Base-by-base conservation (phyloP, 2,888 invertebrate species). In the Caenorhabditis becei region DNA sequence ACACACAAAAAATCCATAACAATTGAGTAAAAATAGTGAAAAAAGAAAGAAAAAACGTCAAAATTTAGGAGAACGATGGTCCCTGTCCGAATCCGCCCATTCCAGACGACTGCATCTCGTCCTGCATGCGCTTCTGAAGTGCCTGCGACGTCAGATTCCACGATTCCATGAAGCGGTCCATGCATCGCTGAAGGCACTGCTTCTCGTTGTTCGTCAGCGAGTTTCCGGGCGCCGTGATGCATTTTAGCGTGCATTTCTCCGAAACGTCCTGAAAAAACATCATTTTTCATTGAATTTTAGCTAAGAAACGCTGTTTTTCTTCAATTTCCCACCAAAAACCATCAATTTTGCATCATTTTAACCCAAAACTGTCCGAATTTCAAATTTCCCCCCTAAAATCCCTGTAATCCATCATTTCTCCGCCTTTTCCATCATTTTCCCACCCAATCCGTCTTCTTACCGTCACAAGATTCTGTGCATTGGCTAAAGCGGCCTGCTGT, bases 131-230 rank as follows among this genome's bases (percentile, higher is more conserved):
- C 91, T 93, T 94, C 80, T 95, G 94, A 92, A 97, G 97, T 0
- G 96, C 94, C 92, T 95, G 94, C 14, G 96, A 96, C 14, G 97
- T 96, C 69, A 96, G 93, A 92, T 96, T 96, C 95, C 96, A 97
- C 2, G 96, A 94, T 91, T 98, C 97, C 95, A 97, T 96, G 93
- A 96, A 98, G 90, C 97, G 94, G 37, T 88, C 88, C 87, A 87
- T 84, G 67, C 88, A 89, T 71, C 89, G 62, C 67, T 87, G 86
- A 18, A 89, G 87, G 63, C 89, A 89, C 63, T 90, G 90, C 63
- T 89, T 88, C 47, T 90, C 90, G 18, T 70, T 65, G 59, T 71
- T 80, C 32, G 85, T 82, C n/a, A 90, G 77, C 20, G 87, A 84
- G 32, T 77, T 80, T 41, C 90, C 90, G 32, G 90, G 90, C 23